phyloP scores from a whole-genome alignment of 2,888 invertebrate genomes.

The Dugesia japonica region DNA sequence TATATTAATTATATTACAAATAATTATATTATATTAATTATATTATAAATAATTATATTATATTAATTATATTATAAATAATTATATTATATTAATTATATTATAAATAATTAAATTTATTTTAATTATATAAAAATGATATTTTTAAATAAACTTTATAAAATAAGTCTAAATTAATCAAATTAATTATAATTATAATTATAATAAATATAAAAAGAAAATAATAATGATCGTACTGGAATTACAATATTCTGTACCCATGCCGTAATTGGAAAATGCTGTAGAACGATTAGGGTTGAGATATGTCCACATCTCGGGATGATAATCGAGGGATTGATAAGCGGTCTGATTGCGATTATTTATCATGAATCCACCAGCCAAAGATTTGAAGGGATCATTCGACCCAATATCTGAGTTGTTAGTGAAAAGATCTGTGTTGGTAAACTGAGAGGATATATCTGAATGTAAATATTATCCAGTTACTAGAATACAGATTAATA shows the following conservation, averaged over 20 bases:
- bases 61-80: no score
- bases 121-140: no score
- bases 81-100: no score
- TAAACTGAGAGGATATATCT: slow-evolving; percentile 11
- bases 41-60: no score
- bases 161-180: no score
- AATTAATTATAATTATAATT: no score
- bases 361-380: background rate
- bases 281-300: background rate
- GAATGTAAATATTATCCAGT: background rate
- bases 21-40: no score
- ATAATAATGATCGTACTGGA: background rate
- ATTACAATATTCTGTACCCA: background rate
- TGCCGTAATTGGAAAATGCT: background rate
- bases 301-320: background rate
- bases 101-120: no score
- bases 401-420: background rate
- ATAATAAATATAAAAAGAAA: no score
- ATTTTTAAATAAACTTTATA: no score
- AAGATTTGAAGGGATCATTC: background rate
- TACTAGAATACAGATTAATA: no score
- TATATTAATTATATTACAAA: no score
- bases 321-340: background rate
- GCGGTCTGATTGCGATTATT: background rate
- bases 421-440: background rate